Base-by-base conservation (phyloP, 2,113 vertebrate genomes). In the Pygoscelis adeliae region DNA sequence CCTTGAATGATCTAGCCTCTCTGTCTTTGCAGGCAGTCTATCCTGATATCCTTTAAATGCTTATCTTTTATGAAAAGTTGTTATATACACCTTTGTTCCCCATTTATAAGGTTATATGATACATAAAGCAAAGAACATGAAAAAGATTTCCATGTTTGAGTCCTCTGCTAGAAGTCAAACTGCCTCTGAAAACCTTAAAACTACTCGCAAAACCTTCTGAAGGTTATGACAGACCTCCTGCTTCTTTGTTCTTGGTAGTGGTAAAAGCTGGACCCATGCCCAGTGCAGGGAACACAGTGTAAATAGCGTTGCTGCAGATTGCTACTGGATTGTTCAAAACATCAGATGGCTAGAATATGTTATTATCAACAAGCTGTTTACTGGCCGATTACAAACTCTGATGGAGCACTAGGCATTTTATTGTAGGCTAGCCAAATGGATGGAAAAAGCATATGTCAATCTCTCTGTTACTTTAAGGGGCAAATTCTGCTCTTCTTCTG, bases 301-400 rank as follows among this genome's bases (percentile, higher is more conserved):
- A 94, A 87, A 69, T 79, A 81, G 17, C 13, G 1, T 86, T 78
- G 52, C 82, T 97, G 67, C 69, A 95, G 94, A 91, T 93, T 97
- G 90, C 80, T 81, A 82, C 47, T 90, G 56, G 83, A 62, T 93
- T 80, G 77, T 59, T 96, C 89, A 98, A 95, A 97, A 96, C 91
- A 97, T 94, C 82, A 97, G 74, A 96, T 97, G 82, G 77, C 2
- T 85, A 71, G 93, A 97, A 95, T 97, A 95, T 96, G 77, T 86
- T 97, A 96, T 93, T 76, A 97, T 92, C 50, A 94, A 85, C 83
- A 97, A 85, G 87, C 59, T 96, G 66, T 96, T 97, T 95, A 93
- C 74, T 95, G 84, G 91, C 59, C 81, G 59, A 59, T 97, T 83
- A 95, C 36, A 84, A 49, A 90, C 80, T 95, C 72, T 94, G 79